A percentile compares a stretch with the other conserved stretches of the same genome.
These are phyloP conservation scores for Labrus mixtus DNA, from an alignment of 2,113 vertebrate species.

Conservation along the genomic window DNA sequence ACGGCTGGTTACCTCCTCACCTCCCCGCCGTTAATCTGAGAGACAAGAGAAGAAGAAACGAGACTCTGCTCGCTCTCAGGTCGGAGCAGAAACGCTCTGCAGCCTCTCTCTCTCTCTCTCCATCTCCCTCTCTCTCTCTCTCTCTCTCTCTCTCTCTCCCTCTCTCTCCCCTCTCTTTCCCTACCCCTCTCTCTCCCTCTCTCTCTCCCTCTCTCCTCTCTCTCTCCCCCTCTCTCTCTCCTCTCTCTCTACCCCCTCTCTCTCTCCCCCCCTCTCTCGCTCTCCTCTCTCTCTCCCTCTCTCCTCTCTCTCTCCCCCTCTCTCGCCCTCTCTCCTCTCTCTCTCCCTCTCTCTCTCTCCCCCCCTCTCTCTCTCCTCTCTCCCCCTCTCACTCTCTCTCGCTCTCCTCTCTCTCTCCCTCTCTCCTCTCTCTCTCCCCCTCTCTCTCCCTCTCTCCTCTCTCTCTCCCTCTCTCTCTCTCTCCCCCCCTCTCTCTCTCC, in stretches of 20 bases:
- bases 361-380: conserved; percentile 42
- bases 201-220: no score
- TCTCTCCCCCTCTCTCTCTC: conserved; percentile 49
- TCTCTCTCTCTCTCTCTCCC: conserved; percentile 12
- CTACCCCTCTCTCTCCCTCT: conserved; percentile 34
- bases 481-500: conserved; percentile 45
- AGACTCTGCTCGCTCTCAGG: background rate
- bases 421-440: conserved; percentile 12
- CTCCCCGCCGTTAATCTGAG: no score
- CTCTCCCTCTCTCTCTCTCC: conserved; percentile 14
- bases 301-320: conserved; percentile 18
- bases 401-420: no score
- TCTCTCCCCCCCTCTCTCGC: conserved; percentile 32
- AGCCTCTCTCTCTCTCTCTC: no score
- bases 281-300: conserved; percentile 46
- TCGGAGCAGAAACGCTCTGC: conserved; percentile 1
- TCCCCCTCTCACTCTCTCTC: conserved; percentile 48
- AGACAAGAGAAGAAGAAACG: background rate
- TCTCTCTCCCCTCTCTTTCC: conserved; percentile 35
- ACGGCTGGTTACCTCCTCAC: conserved; percentile 5
- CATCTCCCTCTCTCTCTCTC: conserved; percentile 53
- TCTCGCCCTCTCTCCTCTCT: no score
- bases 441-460: conserved; percentile 53
- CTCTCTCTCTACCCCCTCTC: conserved; percentile 17
- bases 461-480: no score